phyloP scores from a whole-genome alignment of 2,888 invertebrate species.

The Ectemnius cavifrons region DNA sequence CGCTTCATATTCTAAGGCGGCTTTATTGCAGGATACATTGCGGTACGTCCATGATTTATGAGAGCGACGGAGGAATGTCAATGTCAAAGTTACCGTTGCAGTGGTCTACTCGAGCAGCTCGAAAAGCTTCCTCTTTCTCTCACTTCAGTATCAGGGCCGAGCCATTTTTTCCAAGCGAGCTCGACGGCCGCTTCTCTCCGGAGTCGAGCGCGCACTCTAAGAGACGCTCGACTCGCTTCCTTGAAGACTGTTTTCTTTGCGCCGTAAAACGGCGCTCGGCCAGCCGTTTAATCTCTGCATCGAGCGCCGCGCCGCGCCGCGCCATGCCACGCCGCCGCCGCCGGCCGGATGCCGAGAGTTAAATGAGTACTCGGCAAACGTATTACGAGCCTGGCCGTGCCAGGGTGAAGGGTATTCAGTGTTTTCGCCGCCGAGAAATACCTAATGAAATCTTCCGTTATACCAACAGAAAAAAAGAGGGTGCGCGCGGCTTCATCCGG shows the following conservation, averaged over 20 bases:
- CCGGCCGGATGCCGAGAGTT: background rate
- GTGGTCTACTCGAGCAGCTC: background rate
- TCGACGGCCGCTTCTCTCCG: background rate
- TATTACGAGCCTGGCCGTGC: background rate
- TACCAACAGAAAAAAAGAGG: conserved; percentile 40
- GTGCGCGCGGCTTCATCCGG: conserved; percentile 45
- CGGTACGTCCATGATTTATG: conserved; percentile 35
- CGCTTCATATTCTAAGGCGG: conserved; percentile 22
- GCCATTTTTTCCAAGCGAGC: background rate
- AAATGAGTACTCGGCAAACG: conserved; percentile 9
- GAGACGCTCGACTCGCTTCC: background rate
- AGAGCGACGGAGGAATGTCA: conserved; percentile 10
- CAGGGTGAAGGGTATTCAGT: background rate
- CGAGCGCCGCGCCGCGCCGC: conserved; percentile 6
- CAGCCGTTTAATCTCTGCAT: conserved; percentile 1
- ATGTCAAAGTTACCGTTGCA: background rate
- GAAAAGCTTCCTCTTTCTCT: background rate
- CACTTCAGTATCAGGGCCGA: background rate
- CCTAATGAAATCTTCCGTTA: conserved; percentile 52
- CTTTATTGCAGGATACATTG: conserved; percentile 31
- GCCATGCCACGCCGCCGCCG: background rate
- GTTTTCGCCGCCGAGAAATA: conserved; percentile 9
- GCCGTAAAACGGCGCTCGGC: conserved; percentile 7
- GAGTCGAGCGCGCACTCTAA: background rate
- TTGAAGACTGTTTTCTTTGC: conserved; percentile 7